phyloP scores from a whole-genome alignment of 2,888 invertebrate species.

The Herminia tarsipennalis region DNA sequence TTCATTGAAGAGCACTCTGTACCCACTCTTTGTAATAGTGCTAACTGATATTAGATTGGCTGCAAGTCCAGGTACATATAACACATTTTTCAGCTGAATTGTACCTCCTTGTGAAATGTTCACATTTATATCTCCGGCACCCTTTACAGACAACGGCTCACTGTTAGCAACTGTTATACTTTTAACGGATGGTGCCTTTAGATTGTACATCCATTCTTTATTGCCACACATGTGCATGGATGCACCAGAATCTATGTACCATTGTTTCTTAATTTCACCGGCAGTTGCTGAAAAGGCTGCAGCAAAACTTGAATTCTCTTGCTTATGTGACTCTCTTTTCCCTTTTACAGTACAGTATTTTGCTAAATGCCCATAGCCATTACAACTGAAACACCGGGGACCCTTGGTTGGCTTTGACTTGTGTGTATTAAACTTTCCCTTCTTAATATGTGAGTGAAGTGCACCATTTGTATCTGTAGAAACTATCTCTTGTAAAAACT shows the following conservation, averaged over 20 bases:
- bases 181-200: conserved; percentile 13
- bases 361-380: no score
- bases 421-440: not conserved
- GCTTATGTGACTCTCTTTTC: no score
- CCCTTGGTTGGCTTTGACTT: no score
- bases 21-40: conserved; percentile 23
- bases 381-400: conserved; percentile 35
- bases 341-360: no score
- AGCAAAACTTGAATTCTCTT: conserved; percentile 28
- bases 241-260: no score
- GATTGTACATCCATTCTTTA: conserved; percentile 14
- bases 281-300: conserved; percentile 33
- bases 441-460: conserved; percentile 9
- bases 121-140: no score
- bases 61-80: no score
- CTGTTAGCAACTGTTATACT: conserved; percentile 36
- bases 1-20: conserved; percentile 20
- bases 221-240: conserved; percentile 15
- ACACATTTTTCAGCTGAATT: no score
- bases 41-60: conserved; percentile 17
- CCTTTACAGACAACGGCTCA: no score
- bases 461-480: not conserved
- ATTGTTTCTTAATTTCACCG: no score
- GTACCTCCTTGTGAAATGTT: no score
- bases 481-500: conserved; percentile 11